Base-by-base conservation (phyloP, 1,140 invertebrate genomes). In the Cyrtorhinus lividipennis region DNA sequence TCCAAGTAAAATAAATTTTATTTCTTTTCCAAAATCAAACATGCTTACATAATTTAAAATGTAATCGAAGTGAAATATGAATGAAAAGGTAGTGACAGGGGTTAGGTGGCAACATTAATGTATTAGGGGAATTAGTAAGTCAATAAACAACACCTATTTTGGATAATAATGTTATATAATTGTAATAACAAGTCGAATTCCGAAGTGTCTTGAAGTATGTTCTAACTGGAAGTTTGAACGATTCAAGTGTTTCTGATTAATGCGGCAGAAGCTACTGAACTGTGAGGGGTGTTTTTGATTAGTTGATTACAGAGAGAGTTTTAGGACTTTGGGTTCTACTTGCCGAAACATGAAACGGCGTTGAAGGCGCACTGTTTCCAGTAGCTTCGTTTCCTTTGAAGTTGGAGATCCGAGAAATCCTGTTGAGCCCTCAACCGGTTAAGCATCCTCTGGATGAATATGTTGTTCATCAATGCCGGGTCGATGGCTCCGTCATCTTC, bases 351-450 rank as follows among this genome's bases (percentile, higher is more conserved):
- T 45, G 80, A 80, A 25, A 83, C 81, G 0, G 81, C 81, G 69
- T 83, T 83, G 73, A 82, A 81, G 27, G 80, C 80, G 66, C 81
- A 83, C 65, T 81, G 80, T 65, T 81, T 81, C 81, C 81, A 83
- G 68, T 82, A 82, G 61, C 76, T 80, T 22, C 80, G 72, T 61
- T 82, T 83, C 45, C 76, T 75, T 67, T 80, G 78, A 15, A 38
- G 30, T 15, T 38, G 30, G 0, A 80, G 70, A 62, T 81, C 80
- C 1, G 70, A 70, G 20, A 77, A 69, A 67, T 78, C 76, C 61
- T 74, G 66, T 65, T 77, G 76, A 59, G 68, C 77, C 13, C 76
- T 70, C 0, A 81, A 72, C n/a, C 77, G 71, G 61, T 78, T 76
- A 2, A 80, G 73, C 64, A 82, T 71, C 68, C 80, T 76, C 64